These are phyloP conservation scores for Atethmia centrago DNA, from an alignment of 2,888 invertebrate species.

Conservation along the genomic window DNA sequence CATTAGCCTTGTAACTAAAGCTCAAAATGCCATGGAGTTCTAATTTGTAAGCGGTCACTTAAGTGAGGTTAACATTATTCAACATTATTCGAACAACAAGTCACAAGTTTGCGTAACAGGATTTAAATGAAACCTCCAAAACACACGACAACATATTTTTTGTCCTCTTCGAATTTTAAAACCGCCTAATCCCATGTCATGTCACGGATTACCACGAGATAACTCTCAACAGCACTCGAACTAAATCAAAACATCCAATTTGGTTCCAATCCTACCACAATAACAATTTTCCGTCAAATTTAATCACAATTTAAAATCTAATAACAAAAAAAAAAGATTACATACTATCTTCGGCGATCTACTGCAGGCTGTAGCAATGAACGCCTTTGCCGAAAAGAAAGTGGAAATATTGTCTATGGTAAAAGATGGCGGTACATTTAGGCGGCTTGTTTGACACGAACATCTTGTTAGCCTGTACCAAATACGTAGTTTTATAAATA, in stretches of 20 bases:
- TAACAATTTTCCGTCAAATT: slow-evolving; percentile 68
- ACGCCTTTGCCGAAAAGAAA: slow-evolving; percentile 74
- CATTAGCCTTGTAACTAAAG: no score
- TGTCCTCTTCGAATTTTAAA: slow-evolving; percentile 34
- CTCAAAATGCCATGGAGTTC: no score
- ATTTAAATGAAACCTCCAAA: slow-evolving; percentile 31
- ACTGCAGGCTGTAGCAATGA: slow-evolving; percentile 68
- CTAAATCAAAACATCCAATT: slow-evolving; percentile 58
- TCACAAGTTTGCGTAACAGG: slow-evolving; percentile 31
- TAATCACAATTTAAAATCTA: slow-evolving; percentile 65
- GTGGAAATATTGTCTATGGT: slow-evolving; percentile 77
- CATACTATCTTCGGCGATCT: slow-evolving; percentile 65
- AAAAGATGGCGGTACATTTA: slow-evolving; percentile 72
- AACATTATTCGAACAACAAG: background rate
- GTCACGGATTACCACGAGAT: slow-evolving; percentile 48
- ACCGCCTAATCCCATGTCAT: slow-evolving; percentile 47
- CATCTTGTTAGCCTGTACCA: slow-evolving; percentile 88
- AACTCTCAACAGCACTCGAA: slow-evolving; percentile 45
- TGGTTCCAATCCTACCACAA: slow-evolving; percentile 46
- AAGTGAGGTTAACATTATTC: no score
- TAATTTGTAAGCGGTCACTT: no score
- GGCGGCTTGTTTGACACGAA: slow-evolving; percentile 84
- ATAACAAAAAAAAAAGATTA: slow-evolving; percentile 64
- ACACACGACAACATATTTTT: slow-evolving; percentile 19
- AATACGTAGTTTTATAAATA: slow-evolving; percentile 88